These are phyloP conservation scores for Poeciliopsis paucimaculata DNA, from an alignment of 2,797 vertebrate species.

Conservation along the genomic window DNA sequence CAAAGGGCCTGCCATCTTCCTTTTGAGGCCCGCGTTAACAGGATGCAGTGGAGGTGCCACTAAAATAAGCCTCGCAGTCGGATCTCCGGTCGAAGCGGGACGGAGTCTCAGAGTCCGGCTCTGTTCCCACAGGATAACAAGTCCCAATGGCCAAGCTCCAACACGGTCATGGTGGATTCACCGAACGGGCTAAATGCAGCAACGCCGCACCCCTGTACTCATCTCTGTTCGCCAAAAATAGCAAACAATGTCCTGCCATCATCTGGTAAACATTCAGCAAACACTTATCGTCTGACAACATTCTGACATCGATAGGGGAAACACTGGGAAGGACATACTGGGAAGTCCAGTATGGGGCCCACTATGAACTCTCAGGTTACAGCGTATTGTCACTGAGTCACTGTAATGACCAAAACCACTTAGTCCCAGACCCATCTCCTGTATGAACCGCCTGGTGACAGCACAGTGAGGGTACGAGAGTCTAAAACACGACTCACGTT, in stretches of 20 bases:
- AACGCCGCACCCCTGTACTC: slow-evolving; percentile 72
- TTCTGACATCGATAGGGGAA: slow-evolving; percentile 68
- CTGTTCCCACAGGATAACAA: slow-evolving; percentile 78
- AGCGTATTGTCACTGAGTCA: slow-evolving; percentile 52
- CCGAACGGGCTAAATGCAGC: slow-evolving; percentile 69
- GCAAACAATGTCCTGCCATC: slow-evolving; percentile 78
- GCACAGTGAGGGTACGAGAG: slow-evolving; percentile 15
- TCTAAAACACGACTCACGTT: slow-evolving; percentile 41
- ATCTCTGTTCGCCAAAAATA: slow-evolving; percentile 70
- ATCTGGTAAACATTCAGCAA: slow-evolving; percentile 77
- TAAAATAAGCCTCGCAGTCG: slow-evolving; percentile 75
- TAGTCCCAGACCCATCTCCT: slow-evolving; percentile 35
- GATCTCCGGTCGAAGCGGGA: slow-evolving; percentile 69
- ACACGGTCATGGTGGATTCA: slow-evolving; percentile 67
- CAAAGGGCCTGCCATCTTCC: slow-evolving; percentile 71
- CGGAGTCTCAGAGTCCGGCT: slow-evolving; percentile 60
- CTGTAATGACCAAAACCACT: slow-evolving; percentile 54
- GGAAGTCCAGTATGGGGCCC: slow-evolving; percentile 37
- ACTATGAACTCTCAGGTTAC: slow-evolving; percentile 58
- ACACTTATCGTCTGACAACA: slow-evolving; percentile 70
- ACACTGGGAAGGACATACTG: slow-evolving; percentile 65
- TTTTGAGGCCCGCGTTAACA: slow-evolving; percentile 70
- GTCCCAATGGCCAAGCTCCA: slow-evolving; percentile 22
- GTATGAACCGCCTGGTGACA: slow-evolving; percentile 52
- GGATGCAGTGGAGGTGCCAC: slow-evolving; percentile 76